Conservation (phyloP, 2,113 vertebrate species). For the Brachypodius melanocephalos region DNA sequence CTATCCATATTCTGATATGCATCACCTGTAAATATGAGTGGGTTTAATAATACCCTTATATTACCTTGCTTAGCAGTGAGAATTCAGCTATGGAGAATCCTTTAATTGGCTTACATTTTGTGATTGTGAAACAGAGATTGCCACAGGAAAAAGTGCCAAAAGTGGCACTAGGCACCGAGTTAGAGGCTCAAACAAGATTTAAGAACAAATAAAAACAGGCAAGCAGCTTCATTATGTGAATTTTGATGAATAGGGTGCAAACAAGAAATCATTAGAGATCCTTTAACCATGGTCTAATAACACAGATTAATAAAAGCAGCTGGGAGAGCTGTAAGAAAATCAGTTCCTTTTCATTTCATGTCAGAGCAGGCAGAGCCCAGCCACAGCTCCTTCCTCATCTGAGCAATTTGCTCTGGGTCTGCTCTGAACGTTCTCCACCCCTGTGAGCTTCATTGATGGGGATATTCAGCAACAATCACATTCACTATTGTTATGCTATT, state of each 20-base stretch:
- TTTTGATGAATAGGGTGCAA: constrained; percentile 28
- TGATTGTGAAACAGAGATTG: not conserved
- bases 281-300: constrained; percentile 8
- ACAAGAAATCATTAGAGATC: constrained; percentile 42
- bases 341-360: not conserved
- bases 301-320: constrained; percentile 41
- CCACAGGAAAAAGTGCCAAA: not conserved
- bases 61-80: constrained; percentile 7
- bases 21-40: not conserved
- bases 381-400: not conserved
- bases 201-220: constrained; percentile 36
- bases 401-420: not conserved
- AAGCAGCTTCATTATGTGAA: constrained; percentile 32
- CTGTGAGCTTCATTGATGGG: not conserved
- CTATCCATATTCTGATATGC: not conserved
- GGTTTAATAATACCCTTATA: not conserved
- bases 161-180: not conserved
- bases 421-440: not conserved
- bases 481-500: not conserved
- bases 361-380: not conserved
- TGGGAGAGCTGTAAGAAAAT: not conserved
- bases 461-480: not conserved
- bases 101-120: not conserved
- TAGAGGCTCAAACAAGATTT: constrained; percentile 36
- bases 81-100: not conserved